Base-by-base conservation (phyloP, 2,888 invertebrate genomes). In the Trissoscelio sp. region DNA sequence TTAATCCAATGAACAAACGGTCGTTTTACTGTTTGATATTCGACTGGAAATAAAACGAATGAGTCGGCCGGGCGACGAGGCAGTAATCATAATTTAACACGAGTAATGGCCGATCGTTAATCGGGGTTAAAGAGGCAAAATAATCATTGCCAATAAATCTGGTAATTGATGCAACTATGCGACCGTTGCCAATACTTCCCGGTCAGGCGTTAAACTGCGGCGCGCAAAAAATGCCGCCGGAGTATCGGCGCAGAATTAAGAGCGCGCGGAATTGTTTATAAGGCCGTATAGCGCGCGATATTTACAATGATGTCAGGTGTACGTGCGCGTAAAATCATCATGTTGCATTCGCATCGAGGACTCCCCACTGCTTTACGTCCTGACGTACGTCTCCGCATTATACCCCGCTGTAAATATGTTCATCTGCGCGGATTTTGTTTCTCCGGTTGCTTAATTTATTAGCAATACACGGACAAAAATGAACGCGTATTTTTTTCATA, bases 331-430 rank as follows among this genome's bases (percentile, higher is more conserved):
- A 87, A 87, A 85, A 87, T 87, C 86, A 81, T 85, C 85, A 85
- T 84, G 82, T 83, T 79, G 86, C 84, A 84, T 78, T 84, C 84
- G 84, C 86, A 85, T 85, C 84, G 83, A 84, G 83, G 89, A 87
- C 89, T 87, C 89, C 89, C 89, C 88, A 89, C 88, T 87, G 89
- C 87, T 89, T 89, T 89, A 90, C 89, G 88, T 88, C 84, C 85
- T n/a, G 84, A 81, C 87, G 85, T 86, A 87, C 86, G 87, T 88
- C 87, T 86, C 82, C 86, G 79, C 85, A 83, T 86, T 85, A 86
- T 86, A 85, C 83, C n/a, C 85, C 84, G 84, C 84, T 86, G 87
- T 89, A 89, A 88, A 88, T 89, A 88, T 88, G 84, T 75, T 82
- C 58, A 84, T 60, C 67, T 73, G 75, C 78, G 79, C 79, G 79